A percentile compares a stretch with the other conserved stretches of the same genome.
Evolutionary conservation across 2,113 vertebrate species (phyloP).

Genomic region (Regulus satrapa): DNA sequence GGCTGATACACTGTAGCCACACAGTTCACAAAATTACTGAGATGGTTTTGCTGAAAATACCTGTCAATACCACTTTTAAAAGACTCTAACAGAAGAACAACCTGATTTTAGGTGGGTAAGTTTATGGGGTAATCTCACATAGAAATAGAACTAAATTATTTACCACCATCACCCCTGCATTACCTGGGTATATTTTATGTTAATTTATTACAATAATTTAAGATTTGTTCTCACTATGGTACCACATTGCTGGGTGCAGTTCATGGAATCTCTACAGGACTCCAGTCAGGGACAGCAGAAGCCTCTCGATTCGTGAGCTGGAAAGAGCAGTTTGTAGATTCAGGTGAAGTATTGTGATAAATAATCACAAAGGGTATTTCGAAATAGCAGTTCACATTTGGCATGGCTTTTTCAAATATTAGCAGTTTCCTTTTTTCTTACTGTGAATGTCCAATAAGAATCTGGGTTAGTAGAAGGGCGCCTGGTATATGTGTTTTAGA

Average conservation of each 20-base stretch:
- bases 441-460: background rate
- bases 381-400: background rate
- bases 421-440: background rate
- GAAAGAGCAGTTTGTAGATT: background rate
- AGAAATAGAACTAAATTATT: background rate
- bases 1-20: constrained; percentile 15
- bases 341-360: background rate
- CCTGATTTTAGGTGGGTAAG: constrained; percentile 32
- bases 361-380: background rate
- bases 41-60: constrained; percentile 26
- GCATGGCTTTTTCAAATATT: background rate
- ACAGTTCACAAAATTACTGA: constrained; percentile 10
- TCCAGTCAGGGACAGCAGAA: background rate
- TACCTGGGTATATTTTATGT: background rate
- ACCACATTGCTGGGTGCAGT: background rate
- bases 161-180: background rate
- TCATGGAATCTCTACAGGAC: background rate
- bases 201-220: background rate
- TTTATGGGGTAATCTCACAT: background rate
- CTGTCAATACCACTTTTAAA: constrained; percentile 8
- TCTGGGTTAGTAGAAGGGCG: background rate
- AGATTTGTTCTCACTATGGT: background rate
- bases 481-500: background rate
- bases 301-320: background rate
- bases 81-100: constrained; percentile 24